phyloP scores from a whole-genome alignment of 2,888 invertebrate species.

The Drosophila algonquin region DNA sequence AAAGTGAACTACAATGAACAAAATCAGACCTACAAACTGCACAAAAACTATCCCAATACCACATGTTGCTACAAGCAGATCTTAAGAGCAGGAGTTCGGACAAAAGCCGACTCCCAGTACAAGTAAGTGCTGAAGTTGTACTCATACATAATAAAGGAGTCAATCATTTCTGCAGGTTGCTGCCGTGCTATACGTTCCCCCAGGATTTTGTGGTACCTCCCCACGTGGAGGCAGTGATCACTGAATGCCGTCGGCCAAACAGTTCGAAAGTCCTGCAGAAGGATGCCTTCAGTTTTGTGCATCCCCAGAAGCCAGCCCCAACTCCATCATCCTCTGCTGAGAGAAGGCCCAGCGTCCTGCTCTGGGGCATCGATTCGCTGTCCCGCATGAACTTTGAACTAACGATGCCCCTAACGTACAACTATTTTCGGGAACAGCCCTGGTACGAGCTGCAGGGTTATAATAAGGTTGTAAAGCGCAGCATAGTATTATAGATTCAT shows the following conservation, averaged over 20 bases:
- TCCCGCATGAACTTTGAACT: conserved; percentile 91
- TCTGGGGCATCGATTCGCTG: conserved; percentile 93
- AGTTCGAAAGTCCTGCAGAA: conserved; percentile 68
- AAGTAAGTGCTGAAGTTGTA: conserved; percentile 56
- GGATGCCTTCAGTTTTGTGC: conserved; percentile 85
- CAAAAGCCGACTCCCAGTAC: conserved; percentile 67
- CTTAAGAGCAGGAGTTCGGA: conserved; percentile 68
- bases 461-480: conserved; percentile 85
- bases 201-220: conserved; percentile 69
- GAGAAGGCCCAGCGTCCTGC: conserved; percentile 87
- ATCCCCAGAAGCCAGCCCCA: conserved; percentile 80
- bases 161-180: conserved; percentile 52
- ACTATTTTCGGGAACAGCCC: conserved; percentile 87
- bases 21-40: conserved; percentile 61
- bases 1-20: conserved; percentile 63
- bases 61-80: conserved; percentile 81
- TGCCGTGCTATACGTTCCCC: conserved; percentile 62
- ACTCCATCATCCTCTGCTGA: background rate
- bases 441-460: conserved; percentile 91
- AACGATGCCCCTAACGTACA: conserved; percentile 89
- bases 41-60: conserved; percentile 60
- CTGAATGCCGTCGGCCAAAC: conserved; percentile 81
- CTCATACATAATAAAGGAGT: background rate
- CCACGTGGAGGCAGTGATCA: conserved; percentile 67
- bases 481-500: background rate